Evolutionary conservation across 2,888 invertebrate genomes (phyloP).

Genomic region (Malthinus flaveolus): DNA sequence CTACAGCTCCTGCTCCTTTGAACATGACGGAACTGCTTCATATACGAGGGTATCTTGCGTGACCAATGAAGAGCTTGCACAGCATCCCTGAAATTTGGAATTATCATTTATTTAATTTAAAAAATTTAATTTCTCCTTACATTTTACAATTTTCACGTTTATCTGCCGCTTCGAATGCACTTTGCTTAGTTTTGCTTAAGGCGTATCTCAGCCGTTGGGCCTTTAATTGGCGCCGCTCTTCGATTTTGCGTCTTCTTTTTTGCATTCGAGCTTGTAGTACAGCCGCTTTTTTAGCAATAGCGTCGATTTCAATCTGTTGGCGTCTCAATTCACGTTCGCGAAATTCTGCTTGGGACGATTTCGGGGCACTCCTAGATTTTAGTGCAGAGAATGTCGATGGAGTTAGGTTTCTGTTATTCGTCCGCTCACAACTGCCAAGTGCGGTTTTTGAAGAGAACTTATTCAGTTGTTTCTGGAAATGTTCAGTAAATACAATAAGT

Average conservation of each 20-base stretch:
- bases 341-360: conserved; percentile 43
- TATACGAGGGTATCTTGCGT: too few species aligned
- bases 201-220: conserved; percentile 56
- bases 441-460: neutral
- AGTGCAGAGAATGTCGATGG: neutral
- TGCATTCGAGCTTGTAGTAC: conserved; percentile 62
- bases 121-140: too few species aligned
- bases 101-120: too few species aligned
- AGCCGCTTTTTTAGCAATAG: conserved; percentile 63
- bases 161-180: conserved; percentile 54
- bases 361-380: conserved; percentile 37
- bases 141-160: conserved; percentile 45
- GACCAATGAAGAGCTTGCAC: too few species aligned
- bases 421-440: neutral
- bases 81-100: too few species aligned
- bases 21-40: too few species aligned
- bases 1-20: too few species aligned
- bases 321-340: conserved; percentile 39
- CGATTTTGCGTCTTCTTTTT: conserved; percentile 56
- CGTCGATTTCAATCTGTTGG: conserved; percentile 49
- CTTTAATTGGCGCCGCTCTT: conserved; percentile 54
- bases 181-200: conserved; percentile 57
- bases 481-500: too few species aligned
- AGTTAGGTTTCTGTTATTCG: neutral
- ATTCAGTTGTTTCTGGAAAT: too few species aligned